Conservation (phyloP, 2,888 invertebrate species). For the Coronaproctus castanopsis region DNA sequence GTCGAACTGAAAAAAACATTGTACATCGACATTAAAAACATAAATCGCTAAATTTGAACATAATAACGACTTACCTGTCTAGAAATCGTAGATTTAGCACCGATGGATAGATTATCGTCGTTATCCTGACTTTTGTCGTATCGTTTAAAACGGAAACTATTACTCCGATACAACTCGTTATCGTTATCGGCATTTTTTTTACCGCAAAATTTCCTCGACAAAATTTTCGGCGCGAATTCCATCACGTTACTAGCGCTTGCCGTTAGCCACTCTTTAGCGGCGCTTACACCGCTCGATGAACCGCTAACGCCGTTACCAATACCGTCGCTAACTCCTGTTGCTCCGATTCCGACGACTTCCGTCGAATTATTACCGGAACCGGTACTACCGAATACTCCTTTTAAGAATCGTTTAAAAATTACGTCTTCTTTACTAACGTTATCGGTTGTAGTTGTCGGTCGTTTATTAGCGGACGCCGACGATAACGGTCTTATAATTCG, state of each 20-base stretch:
- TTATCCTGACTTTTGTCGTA: constrained; percentile 45
- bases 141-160: constrained; percentile 71
- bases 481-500: neutral
- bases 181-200: constrained; percentile 57
- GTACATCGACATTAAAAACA: too few species aligned
- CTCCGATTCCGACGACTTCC: too few species aligned
- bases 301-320: constrained; percentile 12
- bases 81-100: constrained; percentile 8
- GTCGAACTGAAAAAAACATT: too few species aligned
- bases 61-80: too few species aligned
- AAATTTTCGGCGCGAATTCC: constrained; percentile 29
- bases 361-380: constrained; percentile 13
- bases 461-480: neutral
- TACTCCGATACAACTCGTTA: constrained; percentile 47
- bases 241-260: constrained; percentile 18
- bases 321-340: constrained; percentile 7
- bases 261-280: constrained; percentile 11
- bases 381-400: constrained; percentile 13
- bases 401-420: constrained; percentile 15
- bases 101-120: constrained; percentile 28
- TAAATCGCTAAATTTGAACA: too few species aligned
- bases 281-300: neutral
- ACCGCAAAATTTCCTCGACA: constrained; percentile 52
- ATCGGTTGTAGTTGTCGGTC: neutral
- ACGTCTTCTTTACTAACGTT: constrained; percentile 15